Base-by-base conservation (phyloP, 2,888 invertebrate genomes). In the Bellardia bayeri region DNA sequence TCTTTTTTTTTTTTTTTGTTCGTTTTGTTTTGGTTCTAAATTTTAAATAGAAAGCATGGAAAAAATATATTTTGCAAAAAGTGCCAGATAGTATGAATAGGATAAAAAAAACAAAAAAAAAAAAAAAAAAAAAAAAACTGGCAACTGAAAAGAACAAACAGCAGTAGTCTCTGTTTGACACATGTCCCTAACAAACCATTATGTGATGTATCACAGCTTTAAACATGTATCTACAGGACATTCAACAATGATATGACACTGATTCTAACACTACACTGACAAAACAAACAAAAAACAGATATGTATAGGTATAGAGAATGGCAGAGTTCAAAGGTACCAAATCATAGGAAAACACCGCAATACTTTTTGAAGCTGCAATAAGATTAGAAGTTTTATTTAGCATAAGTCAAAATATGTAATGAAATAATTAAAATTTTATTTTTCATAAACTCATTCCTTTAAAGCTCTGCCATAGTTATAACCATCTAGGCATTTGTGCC, bases 171-270 rank as follows among this genome's bases (percentile, higher is more conserved):
- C 64, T 79, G 74, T 78, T 78, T 87, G 85, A 87, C 78, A 82
- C 79, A 87, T 87, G 87, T 87, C 87, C 79, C 82, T 79, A 79
- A 82, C 87, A 87, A 87, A 85, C 82, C 75, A 87, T 87, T 87
- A 85, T 87, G 85, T 85, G 87, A 85, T 87, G 82, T 82, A 82
- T 87, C 87, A 85, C 82, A 85, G 85, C 75, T 75, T 85, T 79
- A 68, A 84, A 84, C 84, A 84, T 81, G 84, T 61, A 83, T 83
- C 78, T 78, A 81, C 76, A 81, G 87, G 81, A 87, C 78, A 79
- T 66, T 45, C 74, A 86, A 54, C 82, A 82, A 30, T 72, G 83
- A 78, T 78, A 83, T 81, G 80, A 61, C 80, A 80, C 63, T 61
- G 42, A 83, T 11, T 16, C 30, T n/a, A 23, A 61, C 33, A 16